Base-by-base conservation (phyloP, 92 coral and sea anemone species). In the Anthopleura xanthogrammica region DNA sequence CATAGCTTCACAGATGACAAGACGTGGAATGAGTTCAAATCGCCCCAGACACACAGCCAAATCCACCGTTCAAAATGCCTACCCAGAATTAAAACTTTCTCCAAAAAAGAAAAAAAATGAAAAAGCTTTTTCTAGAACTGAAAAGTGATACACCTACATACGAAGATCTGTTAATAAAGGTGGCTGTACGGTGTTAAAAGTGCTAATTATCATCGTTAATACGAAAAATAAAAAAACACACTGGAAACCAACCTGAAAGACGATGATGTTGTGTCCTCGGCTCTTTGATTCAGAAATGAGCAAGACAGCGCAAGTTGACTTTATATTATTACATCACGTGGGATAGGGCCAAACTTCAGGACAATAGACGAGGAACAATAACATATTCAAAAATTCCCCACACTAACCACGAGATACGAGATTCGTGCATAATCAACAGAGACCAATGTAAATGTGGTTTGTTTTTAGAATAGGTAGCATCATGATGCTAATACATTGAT, bases 231-330 rank as follows among this genome's bases (percentile, higher is more conserved):
- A 65, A 73, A 29, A 29, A 48, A 57, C 57, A 39, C 57, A 58
- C 82, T n/a, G 39, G 77, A 41, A 65, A 60, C 65, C 66, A 74
- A 72, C 77, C 68, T 52, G 75, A 36, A 74, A 23, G 72, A 72
- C 23, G 41, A 36, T 29, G 43, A 54, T 62, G 52, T 19, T 50
- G 77, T 68, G 54, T 65, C 75, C 50, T 36, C 71, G 60, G 10
- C 77, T 82, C 55, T 14, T 70, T 65, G 77, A 39, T 68, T 85
- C 55, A 58, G 79, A 85, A 85, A 85, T 85, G 83, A 85, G 83
- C 88, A 85, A 79, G 79, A 14, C 66, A 52, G 43, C 77, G 65
- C 78, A 73, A 23, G 12, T n/a, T 3, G 56, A 41, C 70, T 56
- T 85, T 64, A 79, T 79, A 77, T 85, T 5, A 36, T 41, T 29